A percentile compares a stretch with the other conserved stretches of the same genome.
phyloP scores from a whole-genome alignment of 2,888 invertebrate genomes.

The Pegoplata infirma region DNA sequence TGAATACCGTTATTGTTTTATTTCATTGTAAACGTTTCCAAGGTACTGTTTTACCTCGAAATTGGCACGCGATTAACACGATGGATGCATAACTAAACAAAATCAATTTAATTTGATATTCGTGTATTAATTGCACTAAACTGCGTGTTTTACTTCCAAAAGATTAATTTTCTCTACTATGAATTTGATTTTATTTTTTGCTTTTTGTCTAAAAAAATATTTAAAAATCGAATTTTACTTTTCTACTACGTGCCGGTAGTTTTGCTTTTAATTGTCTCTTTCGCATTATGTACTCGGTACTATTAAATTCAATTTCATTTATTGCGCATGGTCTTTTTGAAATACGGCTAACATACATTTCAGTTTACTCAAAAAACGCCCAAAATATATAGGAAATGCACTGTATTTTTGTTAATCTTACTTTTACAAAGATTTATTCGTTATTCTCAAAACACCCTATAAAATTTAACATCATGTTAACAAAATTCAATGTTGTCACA shows the following conservation, averaged over 20 bases:
- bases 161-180: not conserved
- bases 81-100: slow-evolving; percentile 11
- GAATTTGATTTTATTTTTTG: not conserved
- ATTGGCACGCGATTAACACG: slow-evolving; percentile 45
- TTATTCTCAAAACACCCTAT: too few relatives aligned
- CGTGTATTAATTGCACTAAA: not conserved
- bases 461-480: too few relatives aligned
- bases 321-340: not conserved
- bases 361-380: not conserved
- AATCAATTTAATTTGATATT: slow-evolving; percentile 1
- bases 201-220: not conserved
- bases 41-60: slow-evolving; percentile 32
- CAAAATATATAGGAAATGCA: not conserved
- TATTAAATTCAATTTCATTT: not conserved
- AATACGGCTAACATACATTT: not conserved
- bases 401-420: not conserved
- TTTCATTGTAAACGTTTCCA: slow-evolving; percentile 29
- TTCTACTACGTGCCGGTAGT: not conserved
- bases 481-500: too few relatives aligned
- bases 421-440: too few relatives aligned
- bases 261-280: not conserved
- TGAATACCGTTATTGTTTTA: not conserved
- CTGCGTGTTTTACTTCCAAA: not conserved
- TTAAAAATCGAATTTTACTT: not conserved
- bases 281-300: not conserved